Evolutionary conservation across 2,888 invertebrate genomes (phyloP), one percentile per base, ranked within the genome.

Genomic region (Rhogogaster chlorosoma): DNA sequence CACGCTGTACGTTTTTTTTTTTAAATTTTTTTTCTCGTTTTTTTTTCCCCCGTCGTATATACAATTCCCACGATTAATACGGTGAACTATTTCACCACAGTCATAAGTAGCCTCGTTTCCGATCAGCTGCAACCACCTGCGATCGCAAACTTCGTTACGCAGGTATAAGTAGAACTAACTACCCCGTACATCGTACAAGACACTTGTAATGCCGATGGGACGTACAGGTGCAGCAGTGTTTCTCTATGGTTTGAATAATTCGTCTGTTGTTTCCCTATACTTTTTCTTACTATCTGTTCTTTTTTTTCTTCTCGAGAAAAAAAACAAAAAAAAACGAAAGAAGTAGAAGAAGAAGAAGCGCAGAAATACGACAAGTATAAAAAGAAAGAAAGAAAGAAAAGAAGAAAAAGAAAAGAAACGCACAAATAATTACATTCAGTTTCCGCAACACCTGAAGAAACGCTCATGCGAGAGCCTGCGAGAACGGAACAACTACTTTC

Each of bases 381-480:
- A n/a, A 53, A n/a, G 3, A n/a, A 53, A 38, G 38, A 38, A 5
- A 38, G 38, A 38, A 38, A 38, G 38, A 15, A 15, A 49, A 49
- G 18, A 15, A 49, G 3, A 18, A 49, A 18, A 5, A 4, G 18
- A 45, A 1, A 15, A 49, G 15, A 49, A 18, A 49, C n/a, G n/a
- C n/a, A n/a, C n/a, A n/a, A n/a, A n/a, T n/a, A 49, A 6, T 49
- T 49, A 18, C 18, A 18, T 15, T 70, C 67, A 70, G 32, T 32
- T 70, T 70, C 67, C 89, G 90, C 86, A 53, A 87, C 91, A 91
- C 91, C 91, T 91, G 91, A 86, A 3, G 83, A 29, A 57, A n/a
- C n/a, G n/a, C 77, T 38, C 36, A 10, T 12, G 1, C 42, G 42
- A 42, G 42, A 9, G 9, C 6, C n/a, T n/a, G n/a, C n/a, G n/a